Conservation (phyloP, 2,888 invertebrate species). For the Orthosia gothica region DNA sequence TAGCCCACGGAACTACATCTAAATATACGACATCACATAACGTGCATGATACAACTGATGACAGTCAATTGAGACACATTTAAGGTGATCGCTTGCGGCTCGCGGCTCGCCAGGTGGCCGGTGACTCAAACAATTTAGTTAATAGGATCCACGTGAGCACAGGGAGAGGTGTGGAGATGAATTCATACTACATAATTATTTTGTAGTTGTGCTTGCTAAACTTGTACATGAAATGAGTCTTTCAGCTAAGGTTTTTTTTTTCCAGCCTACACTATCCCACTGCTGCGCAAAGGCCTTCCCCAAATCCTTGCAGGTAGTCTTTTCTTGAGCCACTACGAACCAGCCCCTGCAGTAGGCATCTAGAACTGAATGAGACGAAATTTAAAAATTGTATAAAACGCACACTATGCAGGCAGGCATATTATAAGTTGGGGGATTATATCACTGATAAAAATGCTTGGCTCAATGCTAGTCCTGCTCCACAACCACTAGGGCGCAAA, state of each 20-base stretch:
- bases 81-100: constrained; percentile 76
- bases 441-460: too few species aligned
- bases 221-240: background rate
- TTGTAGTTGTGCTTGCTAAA: background rate
- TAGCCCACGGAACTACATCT: constrained; percentile 9
- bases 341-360: too few species aligned
- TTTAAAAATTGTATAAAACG: too few species aligned
- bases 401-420: too few species aligned
- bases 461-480: too few species aligned
- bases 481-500: too few species aligned
- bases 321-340: too few species aligned
- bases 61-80: constrained; percentile 71
- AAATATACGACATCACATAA: constrained; percentile 13
- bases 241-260: background rate
- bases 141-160: constrained; percentile 72
- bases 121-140: constrained; percentile 84
- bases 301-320: too few species aligned
- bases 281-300: too few species aligned
- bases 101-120: constrained; percentile 81
- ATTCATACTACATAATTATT: background rate
- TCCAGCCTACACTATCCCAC: too few species aligned
- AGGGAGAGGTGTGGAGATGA: constrained; percentile 66
- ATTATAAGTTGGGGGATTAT: too few species aligned
- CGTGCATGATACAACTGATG: constrained; percentile 61
- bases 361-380: too few species aligned